Evolutionary conservation across 2,888 invertebrate species (phyloP).

Genomic region (Xestia ashworthii): DNA sequence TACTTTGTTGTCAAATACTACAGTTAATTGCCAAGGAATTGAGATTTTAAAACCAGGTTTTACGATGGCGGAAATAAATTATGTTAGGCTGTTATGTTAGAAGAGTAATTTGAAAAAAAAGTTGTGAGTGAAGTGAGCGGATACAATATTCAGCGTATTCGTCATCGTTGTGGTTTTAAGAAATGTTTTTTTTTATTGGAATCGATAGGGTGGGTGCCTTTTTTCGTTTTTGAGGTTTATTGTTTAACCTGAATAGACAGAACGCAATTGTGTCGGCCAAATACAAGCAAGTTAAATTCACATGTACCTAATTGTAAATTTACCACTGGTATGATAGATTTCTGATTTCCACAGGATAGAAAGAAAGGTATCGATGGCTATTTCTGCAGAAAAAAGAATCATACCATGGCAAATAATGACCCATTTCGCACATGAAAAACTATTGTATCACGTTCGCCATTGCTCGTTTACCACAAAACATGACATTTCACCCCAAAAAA

Average conservation of each 20-base stretch:
- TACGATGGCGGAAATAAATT: slow-evolving; percentile 67
- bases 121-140: neutral
- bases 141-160: slow-evolving; percentile 36
- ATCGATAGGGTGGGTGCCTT: too few relatives aligned
- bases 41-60: slow-evolving; percentile 69
- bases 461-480: too few relatives aligned
- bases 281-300: neutral
- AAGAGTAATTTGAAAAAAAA: slow-evolving; percentile 45
- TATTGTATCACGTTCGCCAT: too few relatives aligned
- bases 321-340: too few relatives aligned
- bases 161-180: neutral
- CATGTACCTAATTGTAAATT: too few relatives aligned
- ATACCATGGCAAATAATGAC: too few relatives aligned
- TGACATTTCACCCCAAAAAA: too few relatives aligned
- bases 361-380: too few relatives aligned
- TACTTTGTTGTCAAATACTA: slow-evolving; percentile 69
- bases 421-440: too few relatives aligned
- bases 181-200: neutral
- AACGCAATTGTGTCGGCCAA: neutral
- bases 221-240: neutral
- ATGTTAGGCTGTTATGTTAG: slow-evolving; percentile 54
- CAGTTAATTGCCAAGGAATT: slow-evolving; percentile 70
- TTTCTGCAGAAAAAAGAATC: too few relatives aligned
- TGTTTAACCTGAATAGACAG: neutral
- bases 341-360: too few relatives aligned